phyloP scores from a whole-genome alignment of 2,113 vertebrate genomes.

The Cyprinodon brontotheroides region DNA sequence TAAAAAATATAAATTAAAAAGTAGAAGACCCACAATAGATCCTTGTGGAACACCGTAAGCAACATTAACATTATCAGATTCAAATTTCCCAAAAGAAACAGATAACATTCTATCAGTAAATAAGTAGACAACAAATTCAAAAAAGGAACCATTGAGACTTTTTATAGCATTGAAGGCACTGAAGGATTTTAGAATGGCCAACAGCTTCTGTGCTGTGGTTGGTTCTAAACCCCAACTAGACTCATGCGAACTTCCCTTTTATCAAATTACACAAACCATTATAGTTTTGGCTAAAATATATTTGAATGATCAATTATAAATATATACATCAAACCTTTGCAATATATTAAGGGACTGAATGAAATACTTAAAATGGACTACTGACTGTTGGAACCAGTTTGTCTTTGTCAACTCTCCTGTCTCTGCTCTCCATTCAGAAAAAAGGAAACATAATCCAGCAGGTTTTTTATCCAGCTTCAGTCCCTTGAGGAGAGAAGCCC shows the following conservation, averaged over 20 bases:
- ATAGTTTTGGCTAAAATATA: background rate
- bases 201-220: background rate
- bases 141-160: background rate
- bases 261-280: background rate
- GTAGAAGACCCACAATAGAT: background rate
- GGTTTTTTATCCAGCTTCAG: conserved; percentile 68
- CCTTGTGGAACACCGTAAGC: background rate
- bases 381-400: conserved; percentile 47
- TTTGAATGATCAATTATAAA: background rate
- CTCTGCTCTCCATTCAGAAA: conserved; percentile 73
- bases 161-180: background rate
- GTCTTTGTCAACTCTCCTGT: conserved; percentile 47
- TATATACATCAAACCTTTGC: background rate
- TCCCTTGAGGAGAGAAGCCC: conserved; percentile 62
- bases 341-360: background rate
- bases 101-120: background rate
- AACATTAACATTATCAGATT: background rate
- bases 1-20: background rate
- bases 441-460: conserved; percentile 77
- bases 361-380: conserved; percentile 27
- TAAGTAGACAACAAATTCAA: background rate
- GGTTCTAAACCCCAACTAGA: background rate
- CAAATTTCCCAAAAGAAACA: background rate
- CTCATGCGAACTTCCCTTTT: background rate
- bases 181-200: background rate